Evolutionary conservation across 2,888 invertebrate species (phyloP).

Genomic region (Acanthoscelides obtectus): DNA sequence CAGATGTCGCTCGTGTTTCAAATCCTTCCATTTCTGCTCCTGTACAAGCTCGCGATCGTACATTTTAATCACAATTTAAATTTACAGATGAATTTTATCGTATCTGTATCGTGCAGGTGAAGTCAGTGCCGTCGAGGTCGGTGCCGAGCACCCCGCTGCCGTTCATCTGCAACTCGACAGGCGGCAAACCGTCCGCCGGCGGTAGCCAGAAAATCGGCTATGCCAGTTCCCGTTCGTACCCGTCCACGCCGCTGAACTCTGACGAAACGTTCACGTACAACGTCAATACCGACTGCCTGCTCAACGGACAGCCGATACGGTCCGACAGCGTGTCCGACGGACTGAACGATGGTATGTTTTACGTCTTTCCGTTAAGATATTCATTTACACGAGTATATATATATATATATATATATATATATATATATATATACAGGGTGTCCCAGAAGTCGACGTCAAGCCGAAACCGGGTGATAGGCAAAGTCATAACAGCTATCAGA

Average conservation of each 20-base stretch:
- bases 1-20: no score
- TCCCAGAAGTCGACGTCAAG: no score
- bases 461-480: no score
- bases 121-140: slow-evolving; percentile 55
- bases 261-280: slow-evolving; percentile 40
- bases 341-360: slow-evolving; percentile 10
- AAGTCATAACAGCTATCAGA: no score
- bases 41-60: no score
- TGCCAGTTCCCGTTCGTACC: slow-evolving; percentile 54
- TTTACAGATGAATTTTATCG: background rate
- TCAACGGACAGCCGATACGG: slow-evolving; percentile 45
- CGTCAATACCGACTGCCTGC: slow-evolving; percentile 41
- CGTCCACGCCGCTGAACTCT: slow-evolving; percentile 63
- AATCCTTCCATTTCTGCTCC: no score
- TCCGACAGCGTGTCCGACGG: slow-evolving; percentile 20
- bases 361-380: no score
- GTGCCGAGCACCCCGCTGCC: slow-evolving; percentile 62
- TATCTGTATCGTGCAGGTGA: slow-evolving; percentile 7
- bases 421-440: no score
- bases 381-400: no score
- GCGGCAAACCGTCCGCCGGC: background rate
- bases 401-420: no score
- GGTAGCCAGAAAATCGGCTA: background rate
- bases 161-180: background rate
- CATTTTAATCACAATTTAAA: no score